phyloP scores from a whole-genome alignment of 2,113 vertebrate species.

The Hemiscyllium ocellatum region DNA sequence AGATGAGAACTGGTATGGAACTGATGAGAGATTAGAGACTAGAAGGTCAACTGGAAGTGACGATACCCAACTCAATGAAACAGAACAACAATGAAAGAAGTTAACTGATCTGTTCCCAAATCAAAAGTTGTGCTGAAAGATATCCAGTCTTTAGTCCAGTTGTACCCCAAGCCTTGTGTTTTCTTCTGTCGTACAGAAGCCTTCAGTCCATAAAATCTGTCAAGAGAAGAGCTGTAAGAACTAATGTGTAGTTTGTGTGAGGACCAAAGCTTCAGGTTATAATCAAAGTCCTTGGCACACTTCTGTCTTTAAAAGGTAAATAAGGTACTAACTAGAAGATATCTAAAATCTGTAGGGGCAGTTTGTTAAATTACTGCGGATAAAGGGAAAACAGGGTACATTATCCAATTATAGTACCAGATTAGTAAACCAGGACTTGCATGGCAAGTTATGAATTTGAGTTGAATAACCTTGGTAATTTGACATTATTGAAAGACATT shows the following conservation, averaged over 20 bases:
- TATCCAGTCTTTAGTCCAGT: not conserved
- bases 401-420: not conserved
- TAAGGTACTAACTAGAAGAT: not conserved
- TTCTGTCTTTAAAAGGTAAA: not conserved
- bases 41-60: constrained; percentile 10
- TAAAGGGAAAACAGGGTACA: not conserved
- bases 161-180: not conserved
- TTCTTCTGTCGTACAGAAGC: not conserved
- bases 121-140: not conserved
- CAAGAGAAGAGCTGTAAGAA: no score
- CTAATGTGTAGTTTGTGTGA: not conserved
- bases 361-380: not conserved
- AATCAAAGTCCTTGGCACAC: not conserved
- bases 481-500: not conserved
- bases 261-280: not conserved
- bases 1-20: not conserved
- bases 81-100: not conserved
- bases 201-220: not conserved
- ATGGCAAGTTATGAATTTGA: not conserved
- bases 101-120: constrained; percentile 2
- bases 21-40: not conserved
- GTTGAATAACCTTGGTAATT: not conserved
- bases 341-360: not conserved
- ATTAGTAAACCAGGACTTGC: not conserved
- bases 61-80: not conserved